Conservation (phyloP, 2,113 vertebrate genomes). For the Suncus etruscus region DNA sequence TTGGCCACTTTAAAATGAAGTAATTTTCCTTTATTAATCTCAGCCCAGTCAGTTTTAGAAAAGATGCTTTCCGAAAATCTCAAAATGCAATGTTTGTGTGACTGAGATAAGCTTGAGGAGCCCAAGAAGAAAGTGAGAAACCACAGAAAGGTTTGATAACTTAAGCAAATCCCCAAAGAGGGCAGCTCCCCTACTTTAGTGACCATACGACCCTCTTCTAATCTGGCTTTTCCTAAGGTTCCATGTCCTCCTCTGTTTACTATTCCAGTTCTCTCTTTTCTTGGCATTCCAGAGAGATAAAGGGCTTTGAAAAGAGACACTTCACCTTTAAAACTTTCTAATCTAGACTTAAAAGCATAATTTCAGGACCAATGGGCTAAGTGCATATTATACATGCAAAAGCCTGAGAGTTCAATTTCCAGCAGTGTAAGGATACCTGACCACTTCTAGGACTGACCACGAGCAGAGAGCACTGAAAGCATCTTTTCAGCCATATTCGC, state of each 20-base stretch:
- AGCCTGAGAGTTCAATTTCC: too few relatives aligned
- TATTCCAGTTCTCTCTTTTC: background rate
- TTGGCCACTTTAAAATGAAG: too few relatives aligned
- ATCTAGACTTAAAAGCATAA: background rate
- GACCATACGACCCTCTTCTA: too few relatives aligned
- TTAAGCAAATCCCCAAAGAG: background rate
- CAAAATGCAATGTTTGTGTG: background rate
- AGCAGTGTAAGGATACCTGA: too few relatives aligned
- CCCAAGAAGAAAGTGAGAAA: background rate
- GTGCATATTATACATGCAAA: too few relatives aligned
- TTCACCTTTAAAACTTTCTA: background rate
- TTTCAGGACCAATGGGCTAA: too few relatives aligned
- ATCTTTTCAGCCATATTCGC: background rate
- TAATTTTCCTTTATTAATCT: background rate
- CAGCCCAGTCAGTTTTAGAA: background rate
- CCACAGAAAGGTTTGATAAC: background rate
- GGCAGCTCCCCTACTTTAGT: background rate
- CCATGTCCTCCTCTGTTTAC: background rate
- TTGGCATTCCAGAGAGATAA: background rate
- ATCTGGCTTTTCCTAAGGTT: background rate
- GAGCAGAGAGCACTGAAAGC: too few relatives aligned
- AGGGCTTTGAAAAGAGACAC: background rate
- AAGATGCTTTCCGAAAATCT: constrained; percentile 49
- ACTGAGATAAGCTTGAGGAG: background rate
- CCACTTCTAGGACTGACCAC: too few relatives aligned